A percentile compares a stretch with the other conserved stretches of the same genome.
Evolutionary conservation across 1,140 invertebrate genomes (phyloP).

Genomic region (Cotesia typhae): DNA sequence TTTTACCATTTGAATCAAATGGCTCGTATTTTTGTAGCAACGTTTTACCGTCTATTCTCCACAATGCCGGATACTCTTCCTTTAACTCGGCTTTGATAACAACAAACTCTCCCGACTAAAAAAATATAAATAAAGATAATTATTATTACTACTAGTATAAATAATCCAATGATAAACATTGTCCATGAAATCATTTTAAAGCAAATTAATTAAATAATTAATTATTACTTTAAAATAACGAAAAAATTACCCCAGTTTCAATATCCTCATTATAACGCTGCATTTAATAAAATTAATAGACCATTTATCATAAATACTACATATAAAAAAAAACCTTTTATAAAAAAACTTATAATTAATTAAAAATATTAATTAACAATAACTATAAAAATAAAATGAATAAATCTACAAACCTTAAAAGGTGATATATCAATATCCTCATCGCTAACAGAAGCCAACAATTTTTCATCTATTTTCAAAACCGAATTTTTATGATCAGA

Average conservation of each 20-base stretch:
- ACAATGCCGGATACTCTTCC: slow-evolving; percentile 81
- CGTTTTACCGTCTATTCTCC: slow-evolving; percentile 88
- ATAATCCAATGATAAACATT: not conserved
- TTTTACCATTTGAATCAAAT: slow-evolving; percentile 81
- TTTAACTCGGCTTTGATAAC: slow-evolving; percentile 79
- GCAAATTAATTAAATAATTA: not conserved
- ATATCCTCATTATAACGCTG: slow-evolving; percentile 50
- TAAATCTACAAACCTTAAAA: slow-evolving; percentile 54
- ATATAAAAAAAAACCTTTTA: slow-evolving; percentile 23
- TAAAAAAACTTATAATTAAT: not conserved
- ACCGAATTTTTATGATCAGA: slow-evolving; percentile 46
- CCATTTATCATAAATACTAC: not conserved
- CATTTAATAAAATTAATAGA: slow-evolving; percentile 45
- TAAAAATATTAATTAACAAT: not conserved
- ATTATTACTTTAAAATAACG: slow-evolving; percentile 22
- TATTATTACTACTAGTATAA: slow-evolving; percentile 13
- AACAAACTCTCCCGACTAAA: slow-evolving; percentile 85
- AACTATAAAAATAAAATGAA: slow-evolving; percentile 12
- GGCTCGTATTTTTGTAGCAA: slow-evolving; percentile 87
- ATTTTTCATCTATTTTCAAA: slow-evolving; percentile 57
- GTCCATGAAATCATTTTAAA: not conserved
- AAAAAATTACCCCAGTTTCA: slow-evolving; percentile 51
- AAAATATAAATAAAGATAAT: slow-evolving; percentile 32
- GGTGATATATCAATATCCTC: slow-evolving; percentile 63
- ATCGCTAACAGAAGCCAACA: slow-evolving; percentile 54